Evolutionary conservation across 2,888 invertebrate species (phyloP), one percentile per base, ranked within the genome.

Genomic region (Tenthredo notha): DNA sequence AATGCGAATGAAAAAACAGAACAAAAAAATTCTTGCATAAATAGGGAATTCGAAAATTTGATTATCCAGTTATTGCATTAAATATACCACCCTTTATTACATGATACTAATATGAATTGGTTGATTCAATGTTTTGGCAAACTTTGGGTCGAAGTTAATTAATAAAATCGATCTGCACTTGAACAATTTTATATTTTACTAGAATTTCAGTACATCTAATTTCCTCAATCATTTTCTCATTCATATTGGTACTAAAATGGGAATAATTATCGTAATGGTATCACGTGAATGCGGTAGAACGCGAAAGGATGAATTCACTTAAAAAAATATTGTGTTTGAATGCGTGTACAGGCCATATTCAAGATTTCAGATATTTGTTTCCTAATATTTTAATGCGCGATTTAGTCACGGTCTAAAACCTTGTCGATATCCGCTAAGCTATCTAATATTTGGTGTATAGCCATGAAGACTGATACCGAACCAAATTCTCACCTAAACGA

Each of bases 331-430:
- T 33, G 12, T 29, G 10, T 6, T 18, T 33, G 15, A 12, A 67
- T 72, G 9, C 43, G 40, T n/a, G n/a, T 40, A 72, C 25, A 7
- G 6, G 37, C 72, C 21, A 40, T 21, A 18, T 74, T 74, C 21
- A 10, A 50, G 33, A 40, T 80, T 74, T 40, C 43, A 50, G 15
- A 82, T 43, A 82, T 82, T 47, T 43, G 21, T 82, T 82, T 67
- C 82, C 15, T 6, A 67, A 47, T 50, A 67, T 25, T 18, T n/a
- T 21, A 37, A 47, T 50, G 18, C 2, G 18, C 25, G 47, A 83
- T 82, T 65, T 65, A 67, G 82, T 82, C 82, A 67, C 58, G 78
- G 82, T 82, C 43, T 15, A 33, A 82, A 82, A 82, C 82, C 67
- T 82, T 82, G 65, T 78, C 43, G 40, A 61, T 21, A 21, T 77